phyloP scores from a whole-genome alignment of 2,113 vertebrate species.

The Daphoenositta chrysoptera region DNA sequence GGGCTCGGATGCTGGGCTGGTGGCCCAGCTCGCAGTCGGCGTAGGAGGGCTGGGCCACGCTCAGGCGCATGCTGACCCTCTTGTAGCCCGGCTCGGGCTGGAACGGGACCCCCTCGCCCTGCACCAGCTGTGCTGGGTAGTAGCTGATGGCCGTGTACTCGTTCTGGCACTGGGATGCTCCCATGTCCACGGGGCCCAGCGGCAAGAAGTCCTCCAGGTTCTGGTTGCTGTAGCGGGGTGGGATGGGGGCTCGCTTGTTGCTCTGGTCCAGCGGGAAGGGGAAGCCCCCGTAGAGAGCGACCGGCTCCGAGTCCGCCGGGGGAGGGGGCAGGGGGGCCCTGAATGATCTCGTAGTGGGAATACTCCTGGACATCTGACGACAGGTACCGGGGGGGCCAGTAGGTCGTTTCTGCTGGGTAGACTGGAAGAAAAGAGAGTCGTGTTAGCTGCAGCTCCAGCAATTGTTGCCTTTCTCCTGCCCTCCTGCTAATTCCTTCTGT shows the following conservation, averaged over 20 bases:
- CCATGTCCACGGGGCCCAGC: conserved; percentile 72
- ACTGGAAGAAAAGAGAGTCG: conserved; percentile 66
- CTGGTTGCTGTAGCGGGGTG: conserved; percentile 92
- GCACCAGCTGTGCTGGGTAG: conserved; percentile 82
- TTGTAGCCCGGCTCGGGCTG: conserved; percentile 78
- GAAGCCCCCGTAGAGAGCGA: conserved; percentile 87
- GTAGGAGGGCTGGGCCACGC: conserved; percentile 89
- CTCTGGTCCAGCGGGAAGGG: conserved; percentile 89
- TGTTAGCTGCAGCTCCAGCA: background rate
- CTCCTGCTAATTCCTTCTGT: background rate
- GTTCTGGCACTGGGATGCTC: conserved; percentile 82
- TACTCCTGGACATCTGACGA: conserved; percentile 81
- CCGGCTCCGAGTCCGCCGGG: conserved; percentile 68
- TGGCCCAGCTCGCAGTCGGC: conserved; percentile 74
- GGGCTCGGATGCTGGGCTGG: conserved; percentile 50
- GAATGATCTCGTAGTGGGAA: conserved; percentile 84
- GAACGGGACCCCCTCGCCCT: conserved; percentile 74
- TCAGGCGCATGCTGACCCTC: conserved; percentile 88
- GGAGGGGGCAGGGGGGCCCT: conserved; percentile 71
- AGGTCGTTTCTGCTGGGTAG: conserved; percentile 78
- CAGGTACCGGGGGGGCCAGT: conserved; percentile 78
- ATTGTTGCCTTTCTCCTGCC: background rate
- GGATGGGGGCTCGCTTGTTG: conserved; percentile 91
- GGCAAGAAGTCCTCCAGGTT: conserved; percentile 92
- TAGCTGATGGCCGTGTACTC: conserved; percentile 96